phyloP scores from a whole-genome alignment of 1,140 invertebrate species.

The Drosophila teissieri region DNA sequence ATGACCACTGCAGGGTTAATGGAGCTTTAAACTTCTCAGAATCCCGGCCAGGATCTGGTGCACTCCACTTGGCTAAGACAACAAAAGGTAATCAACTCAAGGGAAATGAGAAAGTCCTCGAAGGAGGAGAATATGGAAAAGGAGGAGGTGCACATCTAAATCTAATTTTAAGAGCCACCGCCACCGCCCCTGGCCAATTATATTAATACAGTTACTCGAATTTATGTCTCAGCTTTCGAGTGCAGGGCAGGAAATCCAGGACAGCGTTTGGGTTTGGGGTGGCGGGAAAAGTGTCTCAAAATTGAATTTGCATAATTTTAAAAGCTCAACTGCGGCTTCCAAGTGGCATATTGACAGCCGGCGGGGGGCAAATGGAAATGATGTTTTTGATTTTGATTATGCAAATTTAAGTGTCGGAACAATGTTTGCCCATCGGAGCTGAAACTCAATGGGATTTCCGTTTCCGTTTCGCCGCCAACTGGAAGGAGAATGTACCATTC shows the following conservation, averaged over 20 bases:
- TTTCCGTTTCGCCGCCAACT: constrained; percentile 7
- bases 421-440: constrained; percentile 72
- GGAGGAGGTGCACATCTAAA: constrained; percentile 45
- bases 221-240: constrained; percentile 61
- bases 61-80: constrained; percentile 16
- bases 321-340: constrained; percentile 75
- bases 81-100: constrained; percentile 34
- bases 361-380: constrained; percentile 58
- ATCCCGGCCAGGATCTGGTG: background rate
- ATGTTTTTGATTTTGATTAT: constrained; percentile 84
- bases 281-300: constrained; percentile 66
- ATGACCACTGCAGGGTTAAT: constrained; percentile 50
- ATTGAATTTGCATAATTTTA: constrained; percentile 84
- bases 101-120: constrained; percentile 4
- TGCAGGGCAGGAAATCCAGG: constrained; percentile 10
- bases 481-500: background rate
- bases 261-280: background rate
- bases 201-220: constrained; percentile 82
- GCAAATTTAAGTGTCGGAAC: constrained; percentile 83
- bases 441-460: constrained; percentile 51
- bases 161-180: constrained; percentile 73
- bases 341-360: constrained; percentile 77
- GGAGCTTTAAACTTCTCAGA: constrained; percentile 23
- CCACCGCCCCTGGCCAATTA: constrained; percentile 67
- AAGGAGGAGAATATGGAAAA: background rate